Evolutionary conservation across 2,888 invertebrate species (phyloP).

Genomic region (Flabesymbios commensalis): DNA sequence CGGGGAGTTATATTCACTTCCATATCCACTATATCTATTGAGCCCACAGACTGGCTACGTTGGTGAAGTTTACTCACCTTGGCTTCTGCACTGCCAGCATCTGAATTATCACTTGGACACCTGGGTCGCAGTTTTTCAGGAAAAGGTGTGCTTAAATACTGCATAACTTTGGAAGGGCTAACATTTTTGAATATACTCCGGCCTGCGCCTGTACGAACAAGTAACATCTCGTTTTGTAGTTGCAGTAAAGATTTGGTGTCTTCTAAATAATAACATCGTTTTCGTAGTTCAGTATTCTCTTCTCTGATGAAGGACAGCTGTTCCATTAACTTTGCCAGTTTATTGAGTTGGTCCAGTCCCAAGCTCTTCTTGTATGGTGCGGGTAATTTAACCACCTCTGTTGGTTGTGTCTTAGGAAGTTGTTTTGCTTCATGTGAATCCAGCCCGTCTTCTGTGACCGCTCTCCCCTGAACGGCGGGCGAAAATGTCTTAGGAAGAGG

Average conservation of each 20-base stretch:
- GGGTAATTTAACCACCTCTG: too few species aligned
- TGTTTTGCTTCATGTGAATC: too few species aligned
- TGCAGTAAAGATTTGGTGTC: conserved; percentile 68
- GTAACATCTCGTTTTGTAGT: conserved; percentile 54
- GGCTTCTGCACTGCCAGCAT: conserved; percentile 57
- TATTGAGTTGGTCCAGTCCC: conserved; percentile 82
- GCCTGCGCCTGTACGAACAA: background rate
- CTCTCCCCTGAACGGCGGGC: too few species aligned
- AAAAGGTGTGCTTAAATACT: conserved; percentile 1
- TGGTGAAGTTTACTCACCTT: conserved; percentile 53
- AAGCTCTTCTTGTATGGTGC: too few species aligned
- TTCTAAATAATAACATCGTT: conserved; percentile 74
- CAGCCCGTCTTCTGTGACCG: too few species aligned
- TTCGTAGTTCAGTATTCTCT: conserved; percentile 73
- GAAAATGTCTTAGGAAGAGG: too few species aligned
- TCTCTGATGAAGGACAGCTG: conserved; percentile 75
- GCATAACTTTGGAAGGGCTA: background rate
- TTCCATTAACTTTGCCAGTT: conserved; percentile 76
- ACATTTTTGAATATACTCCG: background rate
- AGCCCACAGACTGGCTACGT: conserved; percentile 72
- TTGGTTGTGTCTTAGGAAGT: too few species aligned
- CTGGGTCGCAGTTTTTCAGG: background rate
- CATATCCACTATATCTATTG: conserved; percentile 64
- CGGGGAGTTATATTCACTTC: background rate
- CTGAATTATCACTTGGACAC: conserved; percentile 17